These are phyloP conservation scores for Calliopsis andreniformis DNA, from an alignment of 1,140 invertebrate species.

Conservation along the genomic window DNA sequence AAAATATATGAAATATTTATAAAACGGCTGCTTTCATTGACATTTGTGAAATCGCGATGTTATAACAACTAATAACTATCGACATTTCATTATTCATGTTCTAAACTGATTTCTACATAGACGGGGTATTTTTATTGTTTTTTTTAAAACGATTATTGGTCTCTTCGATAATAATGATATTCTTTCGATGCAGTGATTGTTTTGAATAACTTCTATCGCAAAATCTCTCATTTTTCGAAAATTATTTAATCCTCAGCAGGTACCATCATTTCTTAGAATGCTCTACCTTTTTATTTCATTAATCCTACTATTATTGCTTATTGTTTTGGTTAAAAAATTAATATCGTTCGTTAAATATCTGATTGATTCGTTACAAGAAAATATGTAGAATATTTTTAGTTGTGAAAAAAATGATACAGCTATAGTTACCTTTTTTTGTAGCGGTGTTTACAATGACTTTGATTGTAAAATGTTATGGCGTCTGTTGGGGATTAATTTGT, in stretches of 20 bases:
- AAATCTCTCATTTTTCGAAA: neutral
- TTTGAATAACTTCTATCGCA: neutral
- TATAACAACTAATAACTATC: neutral
- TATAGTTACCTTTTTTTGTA: too few species aligned
- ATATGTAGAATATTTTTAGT: too few species aligned
- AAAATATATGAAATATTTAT: constrained; percentile 81
- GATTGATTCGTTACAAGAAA: too few species aligned
- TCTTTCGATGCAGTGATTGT: neutral
- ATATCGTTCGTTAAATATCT: too few species aligned
- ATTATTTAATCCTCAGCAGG: neutral
- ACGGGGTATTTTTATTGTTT: neutral
- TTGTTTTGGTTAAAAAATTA: too few species aligned
- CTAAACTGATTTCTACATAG: neutral
- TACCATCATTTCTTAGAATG: too few species aligned
- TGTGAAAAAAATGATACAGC: too few species aligned
- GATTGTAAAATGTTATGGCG: too few species aligned
- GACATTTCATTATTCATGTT: neutral
- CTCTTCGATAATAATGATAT: neutral
- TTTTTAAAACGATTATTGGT: constrained; percentile 7
- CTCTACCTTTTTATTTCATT: too few species aligned
- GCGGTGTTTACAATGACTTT: too few species aligned
- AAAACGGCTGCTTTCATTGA: constrained; percentile 72
- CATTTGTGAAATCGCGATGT: constrained; percentile 64
- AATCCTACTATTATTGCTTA: too few species aligned
- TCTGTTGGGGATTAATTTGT: too few species aligned